Percentiles rank a stretch among this genome's conserved stretches.
Conservation (phyloP, 2,113 vertebrate genomes). For the Nerophis ophidion region DNA sequence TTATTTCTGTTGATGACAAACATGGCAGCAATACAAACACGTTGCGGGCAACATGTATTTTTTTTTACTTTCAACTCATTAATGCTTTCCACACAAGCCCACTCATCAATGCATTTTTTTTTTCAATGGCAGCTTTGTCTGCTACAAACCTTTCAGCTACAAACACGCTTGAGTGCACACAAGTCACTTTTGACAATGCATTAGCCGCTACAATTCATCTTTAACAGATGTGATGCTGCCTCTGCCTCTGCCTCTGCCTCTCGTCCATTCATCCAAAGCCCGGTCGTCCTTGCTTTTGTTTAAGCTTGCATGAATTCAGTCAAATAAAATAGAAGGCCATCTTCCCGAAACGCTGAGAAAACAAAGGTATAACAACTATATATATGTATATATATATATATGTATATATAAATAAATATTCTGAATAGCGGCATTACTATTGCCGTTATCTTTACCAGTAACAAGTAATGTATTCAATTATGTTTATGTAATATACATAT, state of each 20-base stretch:
- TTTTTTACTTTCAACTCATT: too few relatives aligned
- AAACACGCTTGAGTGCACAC: conserved; percentile 13
- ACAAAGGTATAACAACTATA: too few relatives aligned
- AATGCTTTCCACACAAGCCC: too few relatives aligned
- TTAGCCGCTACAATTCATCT: conserved; percentile 48
- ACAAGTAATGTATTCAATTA: too few relatives aligned
- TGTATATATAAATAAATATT: too few relatives aligned
- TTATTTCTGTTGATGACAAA: not conserved
- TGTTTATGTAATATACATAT: too few relatives aligned
- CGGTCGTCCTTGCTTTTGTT: conserved; percentile 9
- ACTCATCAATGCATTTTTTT: not conserved
- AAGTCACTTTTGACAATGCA: conserved; percentile 31
- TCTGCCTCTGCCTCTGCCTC: conserved; percentile 14
- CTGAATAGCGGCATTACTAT: too few relatives aligned
- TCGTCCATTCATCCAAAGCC: conserved; percentile 6
- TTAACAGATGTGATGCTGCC: conserved; percentile 35
- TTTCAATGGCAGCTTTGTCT: conserved; percentile 1
- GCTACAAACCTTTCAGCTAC: conserved; percentile 18
- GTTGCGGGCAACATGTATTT: not conserved
- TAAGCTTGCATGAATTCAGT: not conserved
- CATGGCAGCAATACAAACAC: not conserved
- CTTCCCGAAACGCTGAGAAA: too few relatives aligned
- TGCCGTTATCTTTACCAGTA: too few relatives aligned
- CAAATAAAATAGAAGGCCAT: too few relatives aligned
- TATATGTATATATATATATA: too few relatives aligned